Evolutionary conservation across 2,888 invertebrate species (phyloP), one percentile per base, ranked within the genome.

Genomic region (Drosophila merina): DNA sequence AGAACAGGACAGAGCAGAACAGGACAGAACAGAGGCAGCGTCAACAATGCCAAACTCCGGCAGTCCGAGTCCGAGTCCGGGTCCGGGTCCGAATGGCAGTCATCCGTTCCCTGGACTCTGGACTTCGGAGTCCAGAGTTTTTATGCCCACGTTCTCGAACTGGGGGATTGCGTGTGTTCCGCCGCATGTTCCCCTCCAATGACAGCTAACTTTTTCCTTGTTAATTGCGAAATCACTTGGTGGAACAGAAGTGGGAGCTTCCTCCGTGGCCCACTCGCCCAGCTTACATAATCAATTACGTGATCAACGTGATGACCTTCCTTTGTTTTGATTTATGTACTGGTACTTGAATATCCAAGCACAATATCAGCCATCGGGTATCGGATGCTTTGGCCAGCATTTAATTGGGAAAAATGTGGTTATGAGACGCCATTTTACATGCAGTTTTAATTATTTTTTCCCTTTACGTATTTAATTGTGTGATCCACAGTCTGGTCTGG

Each of bases 171-270:
- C 64, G 66, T 72, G 73, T 38, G 14, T 10, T 38, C 26, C 42
- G 40, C 40, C 7, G 40, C 40, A 14, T 42, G 8, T 12, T 28
- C 10, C 49, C 48, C 25, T 3, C 42, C 25, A 57, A 57, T 56
- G 58, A 51, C 59, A 71, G 57, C 70, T 52, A 60, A 55, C 59
- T 72, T 52, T 51, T 66, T 78, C 67, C 75, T 79, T 82, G 82
- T 88, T 84, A 84, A 84, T 84, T 88, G 87, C 88, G 73, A 88
- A 84, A 84, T 86, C 85, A 81, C 85, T 86, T 74, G 78, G 74
- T 64, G 70, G 52, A 58, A 69, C 55, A 45, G 68, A 59, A 74
- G 45, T 59, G 67, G 44, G 70, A 49, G 30, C n/a, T 47, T 38
- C 30, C n/a, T 38, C 10, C 52, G 12, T 26, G 25, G 12, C 31